A percentile compares a stretch with the other conserved stretches of the same genome.
Conservation (phyloP, 2,113 vertebrate species). For the Cephalopholis sonnerati region DNA sequence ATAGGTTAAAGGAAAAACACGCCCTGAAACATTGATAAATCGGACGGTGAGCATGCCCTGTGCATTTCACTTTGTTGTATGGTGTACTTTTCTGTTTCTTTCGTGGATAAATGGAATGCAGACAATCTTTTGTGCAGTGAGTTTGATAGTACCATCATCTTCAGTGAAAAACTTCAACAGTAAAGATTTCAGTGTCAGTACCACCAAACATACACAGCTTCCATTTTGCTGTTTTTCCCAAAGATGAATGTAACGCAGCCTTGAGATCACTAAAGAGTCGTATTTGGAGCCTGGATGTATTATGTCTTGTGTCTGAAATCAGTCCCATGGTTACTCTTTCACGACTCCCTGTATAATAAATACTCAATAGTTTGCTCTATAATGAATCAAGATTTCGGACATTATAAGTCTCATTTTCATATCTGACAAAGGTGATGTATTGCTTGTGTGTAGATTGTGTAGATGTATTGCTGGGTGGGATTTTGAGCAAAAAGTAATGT, state of each 20-base stretch:
- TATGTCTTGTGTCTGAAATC: neutral
- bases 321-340: conserved; percentile 6
- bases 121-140: conserved; percentile 3
- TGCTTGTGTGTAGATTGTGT: no score
- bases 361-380: neutral
- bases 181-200: neutral
- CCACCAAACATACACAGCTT: neutral
- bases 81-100: no score
- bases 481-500: neutral
- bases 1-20: conserved; percentile 20
- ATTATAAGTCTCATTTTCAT: neutral
- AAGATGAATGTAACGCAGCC: neutral
- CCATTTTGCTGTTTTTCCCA: neutral
- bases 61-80: neutral
- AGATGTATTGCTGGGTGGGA: neutral
- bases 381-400: neutral
- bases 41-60: neutral
- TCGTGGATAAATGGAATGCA: neutral
- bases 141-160: neutral
- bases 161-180: neutral
- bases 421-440: neutral
- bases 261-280: neutral
- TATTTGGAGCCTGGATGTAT: neutral
- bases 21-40: conserved; percentile 1
- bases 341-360: neutral